Conservation (phyloP, 2,113 vertebrate genomes). For the Pseudonaja textilis region DNA sequence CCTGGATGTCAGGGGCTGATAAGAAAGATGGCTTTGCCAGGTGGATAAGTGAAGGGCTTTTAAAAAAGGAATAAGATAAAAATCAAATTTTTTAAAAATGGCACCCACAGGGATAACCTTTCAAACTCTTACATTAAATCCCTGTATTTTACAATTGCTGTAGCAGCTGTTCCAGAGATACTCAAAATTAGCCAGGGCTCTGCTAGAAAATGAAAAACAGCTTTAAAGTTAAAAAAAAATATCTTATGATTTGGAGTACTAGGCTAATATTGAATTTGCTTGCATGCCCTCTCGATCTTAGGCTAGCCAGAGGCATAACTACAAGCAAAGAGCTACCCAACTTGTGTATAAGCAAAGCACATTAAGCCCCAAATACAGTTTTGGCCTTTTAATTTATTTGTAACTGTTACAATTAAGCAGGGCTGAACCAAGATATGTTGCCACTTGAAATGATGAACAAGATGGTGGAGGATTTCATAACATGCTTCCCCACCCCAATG, state of each 20-base stretch:
- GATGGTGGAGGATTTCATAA: neutral
- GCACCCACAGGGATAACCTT: rapidly evolving
- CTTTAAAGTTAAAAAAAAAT: neutral
- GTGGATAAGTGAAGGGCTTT: neutral
- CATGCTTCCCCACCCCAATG: neutral
- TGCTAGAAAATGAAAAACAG: neutral
- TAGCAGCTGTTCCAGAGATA: conserved; percentile 9
- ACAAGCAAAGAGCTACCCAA: neutral
- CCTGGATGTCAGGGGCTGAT: conserved; percentile 10
- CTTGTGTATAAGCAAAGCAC: neutral
- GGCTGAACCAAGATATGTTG: neutral
- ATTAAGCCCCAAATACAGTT: neutral
- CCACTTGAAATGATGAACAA: neutral
- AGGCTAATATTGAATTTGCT: neutral
- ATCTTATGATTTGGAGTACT: neutral
- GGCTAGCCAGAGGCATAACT: neutral
- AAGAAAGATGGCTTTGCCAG: conserved; percentile 30
- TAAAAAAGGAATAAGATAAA: neutral
- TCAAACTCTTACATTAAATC: conserved; percentile 4
- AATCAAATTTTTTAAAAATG: conserved; percentile 18
- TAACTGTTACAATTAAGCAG: neutral
- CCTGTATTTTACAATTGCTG: rapidly evolving
- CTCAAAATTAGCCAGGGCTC: rapidly evolving
- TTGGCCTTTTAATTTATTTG: neutral
- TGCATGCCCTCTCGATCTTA: neutral